Evolutionary conservation across 2,113 vertebrate genomes (phyloP).

Genomic region (Orthochromis malagaraziensis): DNA sequence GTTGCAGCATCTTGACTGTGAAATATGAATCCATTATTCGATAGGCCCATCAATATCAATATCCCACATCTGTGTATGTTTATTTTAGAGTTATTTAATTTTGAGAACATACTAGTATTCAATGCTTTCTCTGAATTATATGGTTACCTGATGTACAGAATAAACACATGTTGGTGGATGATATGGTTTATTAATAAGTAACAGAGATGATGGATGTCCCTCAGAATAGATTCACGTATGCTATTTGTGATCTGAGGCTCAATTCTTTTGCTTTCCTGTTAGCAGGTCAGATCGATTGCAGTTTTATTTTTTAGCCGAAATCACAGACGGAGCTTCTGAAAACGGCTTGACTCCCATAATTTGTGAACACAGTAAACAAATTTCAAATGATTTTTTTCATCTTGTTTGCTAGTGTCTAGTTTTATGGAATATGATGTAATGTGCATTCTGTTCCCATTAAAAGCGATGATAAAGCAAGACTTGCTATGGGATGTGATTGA

Average conservation of each 20-base stretch:
- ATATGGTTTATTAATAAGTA: background rate
- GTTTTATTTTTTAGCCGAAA: background rate
- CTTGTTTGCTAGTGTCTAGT: background rate
- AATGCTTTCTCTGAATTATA: background rate
- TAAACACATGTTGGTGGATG: background rate
- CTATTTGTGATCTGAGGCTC: background rate
- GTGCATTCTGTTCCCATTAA: fast-evolving
- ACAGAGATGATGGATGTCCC: background rate
- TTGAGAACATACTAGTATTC: background rate
- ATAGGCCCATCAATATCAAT: background rate
- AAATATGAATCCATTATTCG: slow-evolving; percentile 19
- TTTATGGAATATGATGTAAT: background rate
- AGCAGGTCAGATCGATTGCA: background rate
- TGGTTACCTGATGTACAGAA: background rate
- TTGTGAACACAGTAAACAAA: background rate
- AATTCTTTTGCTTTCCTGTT: background rate
- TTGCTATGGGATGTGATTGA: background rate
- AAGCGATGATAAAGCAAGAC: background rate
- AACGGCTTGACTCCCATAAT: background rate
- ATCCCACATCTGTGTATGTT: background rate
- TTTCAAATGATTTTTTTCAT: background rate
- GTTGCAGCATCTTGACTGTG: slow-evolving; percentile 2
- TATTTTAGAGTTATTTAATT: background rate
- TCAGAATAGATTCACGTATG: background rate
- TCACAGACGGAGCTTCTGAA: background rate